These are phyloP conservation scores for Hymenochirus boettgeri DNA, from an alignment of 2,113 vertebrate species.

Conservation along the genomic window DNA sequence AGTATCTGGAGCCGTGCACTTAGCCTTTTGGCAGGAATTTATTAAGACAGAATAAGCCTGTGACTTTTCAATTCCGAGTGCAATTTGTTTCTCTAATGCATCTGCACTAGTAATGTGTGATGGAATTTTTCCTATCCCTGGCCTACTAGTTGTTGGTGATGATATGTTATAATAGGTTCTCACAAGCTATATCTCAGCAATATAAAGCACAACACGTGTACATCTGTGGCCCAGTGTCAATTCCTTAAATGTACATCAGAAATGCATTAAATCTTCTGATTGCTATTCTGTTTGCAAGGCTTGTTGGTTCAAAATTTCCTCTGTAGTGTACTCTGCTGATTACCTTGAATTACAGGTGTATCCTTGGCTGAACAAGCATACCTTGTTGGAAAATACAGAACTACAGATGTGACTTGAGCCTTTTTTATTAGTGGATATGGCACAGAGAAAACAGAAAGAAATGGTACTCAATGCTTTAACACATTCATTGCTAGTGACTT, in stretches of 20 bases:
- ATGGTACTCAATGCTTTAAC: neutral
- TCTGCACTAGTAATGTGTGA: slow-evolving; percentile 85
- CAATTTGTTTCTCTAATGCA: slow-evolving; percentile 99
- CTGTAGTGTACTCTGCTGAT: slow-evolving; percentile 77
- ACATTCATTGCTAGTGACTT: neutral
- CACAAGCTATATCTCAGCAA: slow-evolving; percentile 89
- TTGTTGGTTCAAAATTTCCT: slow-evolving; percentile 79
- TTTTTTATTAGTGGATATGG: slow-evolving; percentile 50
- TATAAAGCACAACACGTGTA: slow-evolving; percentile 97
- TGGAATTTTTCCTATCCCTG: slow-evolving; percentile 84
- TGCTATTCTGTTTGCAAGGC: slow-evolving; percentile 87
- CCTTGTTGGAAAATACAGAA: slow-evolving; percentile 64
- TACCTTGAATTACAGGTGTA: slow-evolving; percentile 79
- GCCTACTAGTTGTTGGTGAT: slow-evolving; percentile 68
- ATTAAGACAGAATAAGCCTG: slow-evolving; percentile 97
- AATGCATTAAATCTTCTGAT: slow-evolving; percentile 97
- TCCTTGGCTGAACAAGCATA: slow-evolving; percentile 67
- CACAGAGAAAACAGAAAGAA: slow-evolving; percentile 1
- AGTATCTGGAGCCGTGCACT: slow-evolving; percentile 83
- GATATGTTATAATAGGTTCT: slow-evolving; percentile 95
- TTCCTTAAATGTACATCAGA: slow-evolving; percentile 95
- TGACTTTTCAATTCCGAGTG: slow-evolving; percentile 99
- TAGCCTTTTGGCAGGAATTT: slow-evolving; percentile 94
- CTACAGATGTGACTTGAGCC: slow-evolving; percentile 54
- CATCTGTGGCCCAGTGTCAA: slow-evolving; percentile 95